These are phyloP conservation scores for Syrmaticus mikado DNA, from an alignment of 2,113 vertebrate species.

Conservation along the genomic window DNA sequence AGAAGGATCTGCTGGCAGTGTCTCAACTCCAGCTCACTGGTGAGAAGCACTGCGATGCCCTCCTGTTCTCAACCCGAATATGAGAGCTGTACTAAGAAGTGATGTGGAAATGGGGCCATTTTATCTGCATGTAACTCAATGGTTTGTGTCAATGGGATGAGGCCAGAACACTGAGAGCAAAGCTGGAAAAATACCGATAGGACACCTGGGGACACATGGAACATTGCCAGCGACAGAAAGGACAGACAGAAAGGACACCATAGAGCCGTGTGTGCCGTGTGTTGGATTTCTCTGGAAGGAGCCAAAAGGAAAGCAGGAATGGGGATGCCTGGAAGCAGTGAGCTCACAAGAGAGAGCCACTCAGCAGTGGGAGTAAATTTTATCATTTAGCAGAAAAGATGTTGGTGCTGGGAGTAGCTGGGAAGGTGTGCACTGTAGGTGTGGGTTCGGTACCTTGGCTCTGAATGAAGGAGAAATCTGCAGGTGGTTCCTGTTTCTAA, in stretches of 20 bases:
- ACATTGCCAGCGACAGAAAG: too few relatives aligned
- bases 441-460: background rate
- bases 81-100: too few relatives aligned
- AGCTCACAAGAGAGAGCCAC: background rate
- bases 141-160: fast-evolving
- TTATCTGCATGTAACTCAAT: fast-evolving
- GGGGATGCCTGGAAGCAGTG: background rate
- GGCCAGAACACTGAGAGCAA: fast-evolving
- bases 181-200: too few relatives aligned
- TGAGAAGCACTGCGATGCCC: background rate
- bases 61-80: background rate
- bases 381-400: fast-evolving
- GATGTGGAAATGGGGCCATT: background rate
- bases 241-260: background rate
- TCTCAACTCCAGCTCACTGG: background rate
- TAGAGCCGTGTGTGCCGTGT: fast-evolving
- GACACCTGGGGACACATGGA: background rate
- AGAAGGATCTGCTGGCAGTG: background rate
- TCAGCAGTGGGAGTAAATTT: background rate
- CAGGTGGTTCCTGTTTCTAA: background rate
- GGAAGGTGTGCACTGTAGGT: fast-evolving
- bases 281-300: background rate
- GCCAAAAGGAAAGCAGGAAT: background rate
- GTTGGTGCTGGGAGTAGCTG: background rate
- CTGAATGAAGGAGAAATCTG: background rate